Conservation (phyloP, 2,888 invertebrate genomes). For the Serripes groenlandicus region DNA sequence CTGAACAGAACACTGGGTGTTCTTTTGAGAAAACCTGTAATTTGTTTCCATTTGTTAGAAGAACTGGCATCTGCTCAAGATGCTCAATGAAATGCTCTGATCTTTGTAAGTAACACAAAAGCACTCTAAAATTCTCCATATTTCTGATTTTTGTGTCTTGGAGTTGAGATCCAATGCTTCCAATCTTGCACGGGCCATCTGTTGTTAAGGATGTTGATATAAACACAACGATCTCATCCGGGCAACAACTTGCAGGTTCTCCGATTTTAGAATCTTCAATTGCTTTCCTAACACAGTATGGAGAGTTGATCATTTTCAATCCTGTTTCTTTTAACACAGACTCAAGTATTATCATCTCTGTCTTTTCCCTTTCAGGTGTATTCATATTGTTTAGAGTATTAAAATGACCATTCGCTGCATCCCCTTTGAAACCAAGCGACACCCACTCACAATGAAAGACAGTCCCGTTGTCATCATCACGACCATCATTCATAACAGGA, state of each 20-base stretch:
- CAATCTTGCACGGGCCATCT: neutral
- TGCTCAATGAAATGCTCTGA: neutral
- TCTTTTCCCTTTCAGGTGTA: too few relatives aligned
- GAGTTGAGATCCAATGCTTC: neutral
- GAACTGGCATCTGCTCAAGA: neutral
- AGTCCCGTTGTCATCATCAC: neutral
- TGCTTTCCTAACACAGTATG: neutral
- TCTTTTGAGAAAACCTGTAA: neutral
- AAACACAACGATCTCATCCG: constrained; percentile 1
- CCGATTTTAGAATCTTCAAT: neutral
- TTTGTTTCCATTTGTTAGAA: neutral
- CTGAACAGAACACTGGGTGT: neutral
- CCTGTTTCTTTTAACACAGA: constrained; percentile 17
- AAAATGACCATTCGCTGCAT: constrained; percentile 1
- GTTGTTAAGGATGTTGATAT: neutral
- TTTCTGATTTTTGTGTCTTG: neutral
- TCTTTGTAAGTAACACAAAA: neutral
- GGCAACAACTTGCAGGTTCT: neutral
- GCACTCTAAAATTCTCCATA: neutral
- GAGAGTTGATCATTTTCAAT: constrained; percentile 22
- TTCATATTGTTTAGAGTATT: constrained; percentile 14
- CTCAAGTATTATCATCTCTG: too few relatives aligned
- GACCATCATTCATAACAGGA: neutral
- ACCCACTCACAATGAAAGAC: constrained; percentile 14
- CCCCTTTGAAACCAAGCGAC: neutral